Conservation (phyloP, 2,888 invertebrate genomes). For the Lutraria lutraria region DNA sequence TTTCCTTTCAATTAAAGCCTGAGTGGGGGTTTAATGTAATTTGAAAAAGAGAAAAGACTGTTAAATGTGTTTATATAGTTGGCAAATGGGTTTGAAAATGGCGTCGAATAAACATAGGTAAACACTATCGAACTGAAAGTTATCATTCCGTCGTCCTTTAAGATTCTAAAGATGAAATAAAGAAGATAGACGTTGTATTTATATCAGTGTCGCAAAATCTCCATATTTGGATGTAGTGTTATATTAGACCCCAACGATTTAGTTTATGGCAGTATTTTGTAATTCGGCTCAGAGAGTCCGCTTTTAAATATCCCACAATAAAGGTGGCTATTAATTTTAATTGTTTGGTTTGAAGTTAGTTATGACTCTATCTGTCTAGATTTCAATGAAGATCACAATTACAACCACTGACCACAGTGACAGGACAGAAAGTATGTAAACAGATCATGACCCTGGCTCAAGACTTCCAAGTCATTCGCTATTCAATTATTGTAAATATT, state of each 20-base stretch:
- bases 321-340: slow-evolving; percentile 61
- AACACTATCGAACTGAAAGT: slow-evolving; percentile 57
- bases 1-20: slow-evolving; percentile 68
- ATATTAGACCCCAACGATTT: slow-evolving; percentile 37
- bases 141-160: slow-evolving; percentile 61
- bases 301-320: slow-evolving; percentile 52
- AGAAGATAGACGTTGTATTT: slow-evolving; percentile 48
- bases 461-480: background rate
- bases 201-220: slow-evolving; percentile 54
- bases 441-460: slow-evolving; percentile 4
- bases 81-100: slow-evolving; percentile 60
- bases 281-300: slow-evolving; percentile 44
- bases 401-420: slow-evolving; percentile 40
- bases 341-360: slow-evolving; percentile 51
- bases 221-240: slow-evolving; percentile 33
- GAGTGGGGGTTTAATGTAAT: slow-evolving; percentile 62
- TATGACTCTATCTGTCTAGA: slow-evolving; percentile 49
- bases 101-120: slow-evolving; percentile 71
- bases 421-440: slow-evolving; percentile 29
- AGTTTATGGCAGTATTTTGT: slow-evolving; percentile 51
- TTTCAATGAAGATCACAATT: slow-evolving; percentile 26
- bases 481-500: slow-evolving; percentile 8
- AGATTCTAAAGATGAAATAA: slow-evolving; percentile 56
- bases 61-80: slow-evolving; percentile 71
- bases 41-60: slow-evolving; percentile 60